Conservation (phyloP, 2,113 vertebrate species). For the Ailurus styani region DNA sequence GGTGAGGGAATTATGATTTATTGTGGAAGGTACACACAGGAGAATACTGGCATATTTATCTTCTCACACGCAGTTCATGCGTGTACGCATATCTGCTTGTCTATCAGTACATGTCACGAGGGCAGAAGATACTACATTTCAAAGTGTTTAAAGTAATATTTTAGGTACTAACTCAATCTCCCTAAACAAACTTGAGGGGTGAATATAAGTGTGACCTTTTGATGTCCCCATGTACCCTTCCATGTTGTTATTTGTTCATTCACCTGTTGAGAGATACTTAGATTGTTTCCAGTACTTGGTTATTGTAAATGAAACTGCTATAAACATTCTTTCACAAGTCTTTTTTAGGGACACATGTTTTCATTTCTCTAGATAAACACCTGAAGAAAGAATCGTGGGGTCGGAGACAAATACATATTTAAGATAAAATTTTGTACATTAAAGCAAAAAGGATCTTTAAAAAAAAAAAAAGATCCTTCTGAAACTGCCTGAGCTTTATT, state of each 20-base stretch:
- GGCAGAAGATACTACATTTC: constrained; percentile 47
- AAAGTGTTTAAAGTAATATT: not conserved
- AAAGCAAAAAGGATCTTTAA: not conserved
- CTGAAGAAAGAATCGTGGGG: not conserved
- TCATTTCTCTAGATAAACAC: not conserved
- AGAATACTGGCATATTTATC: not conserved
- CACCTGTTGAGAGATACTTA: not conserved
- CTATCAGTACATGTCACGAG: not conserved
- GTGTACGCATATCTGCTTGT: not conserved
- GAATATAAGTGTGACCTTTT: fast-evolving
- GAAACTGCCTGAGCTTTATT: not conserved
- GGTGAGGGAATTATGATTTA: not conserved
- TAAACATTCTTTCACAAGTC: not conserved
- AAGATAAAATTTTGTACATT: not conserved
- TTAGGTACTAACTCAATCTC: not conserved
- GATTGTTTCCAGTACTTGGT: not conserved
- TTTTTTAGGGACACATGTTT: not conserved
- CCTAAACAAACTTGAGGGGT: not conserved
- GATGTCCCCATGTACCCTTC: fast-evolving
- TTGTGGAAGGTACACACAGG: not conserved
- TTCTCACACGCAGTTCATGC: not conserved
- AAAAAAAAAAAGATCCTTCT: not conserved
- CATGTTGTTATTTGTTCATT: not conserved
- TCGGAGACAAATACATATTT: not conserved
- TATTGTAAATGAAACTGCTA: not conserved